Base-by-base conservation (phyloP, 2,888 invertebrate genomes). In the Rhodophaea formosa region DNA sequence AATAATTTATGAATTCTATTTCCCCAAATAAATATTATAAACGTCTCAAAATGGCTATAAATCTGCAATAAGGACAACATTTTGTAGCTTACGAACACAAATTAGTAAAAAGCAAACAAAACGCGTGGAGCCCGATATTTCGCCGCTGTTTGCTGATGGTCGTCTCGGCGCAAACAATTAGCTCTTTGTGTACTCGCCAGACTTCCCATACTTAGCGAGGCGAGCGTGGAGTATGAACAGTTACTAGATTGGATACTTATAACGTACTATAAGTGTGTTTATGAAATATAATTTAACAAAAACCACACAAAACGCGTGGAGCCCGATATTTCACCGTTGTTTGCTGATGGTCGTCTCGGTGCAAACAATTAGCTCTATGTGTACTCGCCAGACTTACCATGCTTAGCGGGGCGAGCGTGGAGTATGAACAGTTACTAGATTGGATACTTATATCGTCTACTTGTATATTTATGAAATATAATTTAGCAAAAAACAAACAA, bases 301-400 rank as follows among this genome's bases (percentile, higher is more conserved):
- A 79, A 71, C 68, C 70, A 75, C 77, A 80, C 80, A 79, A 59
- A 61, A 66, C 63, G 62, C 52, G 61, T 53, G 64, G 64, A 64
- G 16, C 62, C 62, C 69, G 58, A 62, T 74, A 75, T 73, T 73
- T 68, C 68, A 63, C 66, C 67, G 64, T 62, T 81, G 80, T 82
- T 83, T 80, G 70, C 74, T 69, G 75, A 75, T 74, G 77, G 76
- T 69, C 74, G 76, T 76, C 74, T 74, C 72, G 68, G 68, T 65
- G 72, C 74, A 79, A 82, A 84, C 82, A 84, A 84, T 84, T 84
- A 84, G 76, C 82, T 81, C 71, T 75, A 79, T 82, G 80, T 84
- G 79, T 81, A 77, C 80, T 75, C 72, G 70, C 68, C 71, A 72
- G 74, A 75, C 79, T 78, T 76, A 35, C 77, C 72, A 72, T 72